Percentiles rank a stretch among this genome's conserved stretches.
Conservation (phyloP, 2,888 invertebrate species). For the Cosmopolites sordidus region DNA sequence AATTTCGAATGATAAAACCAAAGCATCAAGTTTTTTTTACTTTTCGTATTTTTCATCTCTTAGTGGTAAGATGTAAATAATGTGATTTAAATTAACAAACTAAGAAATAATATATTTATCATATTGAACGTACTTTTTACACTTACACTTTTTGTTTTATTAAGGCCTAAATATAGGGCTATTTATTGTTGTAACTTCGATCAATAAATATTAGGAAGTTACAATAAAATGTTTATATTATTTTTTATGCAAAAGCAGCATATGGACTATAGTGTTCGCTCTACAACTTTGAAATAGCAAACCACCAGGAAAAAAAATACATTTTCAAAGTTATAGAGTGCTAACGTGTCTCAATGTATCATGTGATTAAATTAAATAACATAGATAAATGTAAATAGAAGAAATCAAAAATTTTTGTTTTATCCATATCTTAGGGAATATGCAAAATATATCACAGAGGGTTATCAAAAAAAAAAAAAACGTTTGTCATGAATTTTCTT, state of each 20-base stretch:
- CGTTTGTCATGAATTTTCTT: not conserved
- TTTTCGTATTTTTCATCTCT: not conserved
- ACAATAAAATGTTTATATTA: too few relatives aligned
- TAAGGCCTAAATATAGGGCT: not conserved
- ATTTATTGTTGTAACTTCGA: not conserved
- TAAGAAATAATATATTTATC: slow-evolving; percentile 2
- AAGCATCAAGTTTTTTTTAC: not conserved
- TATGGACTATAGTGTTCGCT: too few relatives aligned
- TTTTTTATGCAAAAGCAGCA: too few relatives aligned
- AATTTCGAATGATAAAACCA: not conserved
- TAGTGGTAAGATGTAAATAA: slow-evolving; percentile 15
- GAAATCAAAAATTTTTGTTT: not conserved
- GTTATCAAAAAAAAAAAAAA: too few relatives aligned
- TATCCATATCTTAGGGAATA: not conserved
- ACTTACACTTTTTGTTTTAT: not conserved
- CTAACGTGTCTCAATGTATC: slow-evolving; percentile 7
- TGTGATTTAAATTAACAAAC: slow-evolving; percentile 7
- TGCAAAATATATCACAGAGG: slow-evolving; percentile 1
- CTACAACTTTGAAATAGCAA: too few relatives aligned
- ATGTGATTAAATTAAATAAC: slow-evolving; percentile 9
- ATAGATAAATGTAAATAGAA: not conserved
- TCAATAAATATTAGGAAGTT: not conserved
- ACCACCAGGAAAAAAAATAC: not conserved
- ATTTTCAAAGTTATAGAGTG: not conserved
- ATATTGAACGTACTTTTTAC: not conserved